phyloP scores from a whole-genome alignment of 2,888 invertebrate species.

The Amitus sp. region DNA sequence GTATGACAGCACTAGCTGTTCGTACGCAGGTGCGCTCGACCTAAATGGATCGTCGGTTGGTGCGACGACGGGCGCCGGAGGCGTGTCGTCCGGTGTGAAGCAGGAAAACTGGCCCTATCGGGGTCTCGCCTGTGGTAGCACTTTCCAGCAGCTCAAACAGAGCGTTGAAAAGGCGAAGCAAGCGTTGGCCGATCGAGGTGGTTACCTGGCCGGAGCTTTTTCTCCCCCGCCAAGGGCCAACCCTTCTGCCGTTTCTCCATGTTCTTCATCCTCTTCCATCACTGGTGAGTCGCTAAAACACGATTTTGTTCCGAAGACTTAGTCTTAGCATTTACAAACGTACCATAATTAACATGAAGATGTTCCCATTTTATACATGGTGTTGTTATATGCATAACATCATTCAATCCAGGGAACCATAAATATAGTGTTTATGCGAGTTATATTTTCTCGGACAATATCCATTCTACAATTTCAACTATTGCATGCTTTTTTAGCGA shows the following conservation, averaged over 20 bases:
- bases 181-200: conserved; percentile 70
- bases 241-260: conserved; percentile 60
- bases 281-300: conserved; percentile 53
- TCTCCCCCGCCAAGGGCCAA: conserved; percentile 63
- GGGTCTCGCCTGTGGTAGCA: conserved; percentile 77
- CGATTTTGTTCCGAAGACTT: conserved; percentile 14
- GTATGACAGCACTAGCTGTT: conserved; percentile 92
- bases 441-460: too few species aligned
- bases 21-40: conserved; percentile 86
- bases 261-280: conserved; percentile 60
- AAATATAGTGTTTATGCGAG: too few species aligned
- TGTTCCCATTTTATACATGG: too few species aligned
- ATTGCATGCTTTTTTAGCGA: too few species aligned
- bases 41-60: conserved; percentile 75
- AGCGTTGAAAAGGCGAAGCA: conserved; percentile 92
- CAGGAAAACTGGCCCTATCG: conserved; percentile 73
- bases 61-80: conserved; percentile 46
- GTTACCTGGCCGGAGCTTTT: conserved; percentile 62
- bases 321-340: too few species aligned
- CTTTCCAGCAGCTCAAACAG: conserved; percentile 89
- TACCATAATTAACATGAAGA: too few species aligned
- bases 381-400: too few species aligned
- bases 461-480: too few species aligned
- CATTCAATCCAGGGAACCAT: too few species aligned
- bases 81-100: conserved; percentile 62